Base-by-base conservation (phyloP, 2,888 invertebrate genomes). In the Coleophora flavipennella region DNA sequence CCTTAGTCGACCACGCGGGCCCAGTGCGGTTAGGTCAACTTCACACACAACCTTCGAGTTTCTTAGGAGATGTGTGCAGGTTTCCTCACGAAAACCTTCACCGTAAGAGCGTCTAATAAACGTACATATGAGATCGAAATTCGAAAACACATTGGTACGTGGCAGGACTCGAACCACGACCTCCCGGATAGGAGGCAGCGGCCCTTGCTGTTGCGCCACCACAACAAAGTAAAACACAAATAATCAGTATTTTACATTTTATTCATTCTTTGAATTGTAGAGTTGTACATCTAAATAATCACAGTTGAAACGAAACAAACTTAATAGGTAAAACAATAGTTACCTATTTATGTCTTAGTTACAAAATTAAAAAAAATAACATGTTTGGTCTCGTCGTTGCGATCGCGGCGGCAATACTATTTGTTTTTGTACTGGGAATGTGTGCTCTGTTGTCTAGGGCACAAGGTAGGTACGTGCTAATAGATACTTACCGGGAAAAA, bases 271-370 rank as follows among this genome's bases (percentile, higher is more conserved):
- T 84, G 81, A 79, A 79, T 81, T 75, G 67, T 81, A 79, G 80
- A 85, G 77, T 84, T 84, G 85, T 86, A 86, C 81, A 86, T 84
- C 85, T 86, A 86, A 85, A 83, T 81, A 86, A 86, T 86, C 86
- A 86, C 86, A 86, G 86, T 86, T 83, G 75, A 86, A 86, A 85
- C 81, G 78, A 84, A 86, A 85, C 77, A 69, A 75, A 77, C 73
- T 64, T 70, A 4, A 20, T 69, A 65, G 59, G 63, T 67, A 65
- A 11, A 25, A 20, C 33, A 35, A 38, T 43, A 40, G 29, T 47
- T 50, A 52, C 47, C 66, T 70, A 67, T 72, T 69, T 72, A 71
- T 61, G 63, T 72, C 65, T 78, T 4, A 20, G 20, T 20, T 20
- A 6, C 20, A 20, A 20, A 20, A 20, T 20, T 20, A 67, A 75